Base-by-base conservation (phyloP, 2,797 vertebrate species). In the Thalassophryne amazonica region DNA sequence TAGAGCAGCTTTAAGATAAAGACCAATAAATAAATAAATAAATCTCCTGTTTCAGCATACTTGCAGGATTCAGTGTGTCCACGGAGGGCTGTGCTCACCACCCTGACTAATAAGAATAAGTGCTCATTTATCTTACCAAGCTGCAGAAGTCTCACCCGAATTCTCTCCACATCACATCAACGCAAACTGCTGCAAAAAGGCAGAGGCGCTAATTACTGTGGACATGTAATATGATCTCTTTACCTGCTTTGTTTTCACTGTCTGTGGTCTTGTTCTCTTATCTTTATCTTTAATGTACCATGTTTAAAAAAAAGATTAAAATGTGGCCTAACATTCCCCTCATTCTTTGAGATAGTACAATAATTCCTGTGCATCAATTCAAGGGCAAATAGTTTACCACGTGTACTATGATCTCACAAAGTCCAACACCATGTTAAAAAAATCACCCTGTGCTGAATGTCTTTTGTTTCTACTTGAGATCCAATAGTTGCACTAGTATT, bases 221-320 rank as follows among this genome's bases (percentile, higher is more conserved):
- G 47, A 68, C 15, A 3, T 41, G 22, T 8, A 45, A 54, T 48
- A 9, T 3, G 11, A 32, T 69, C 54, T 49, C 27, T 34, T 18
- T 17, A 4, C 13, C 11, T n/a, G 31, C 21, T 7, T 14, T 5
- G 10, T 19, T 13, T 1, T 40, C 4, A 37, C 11, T 16, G 2
- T 33, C 3, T 18, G 33, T 34, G 27, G 32, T 30, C 51, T 12
- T 7, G 2, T 5, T 5, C 13, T 9, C 22, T 15, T 15, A 5
- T 37, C 30, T 30, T 6, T 43, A 27, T 38, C 17, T 48, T 16
- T n/a, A n/a, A n/a, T n/a, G n/a, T n/a, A n/a, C n/a, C n/a, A n/a
- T n/a, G n/a, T n/a, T n/a, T n/a, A n/a, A n/a, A n/a, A n/a, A n/a
- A n/a, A n/a, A n/a, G n/a, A n/a, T n/a, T n/a, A n/a, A n/a, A n/a